Conservation (phyloP, 2,888 invertebrate species). For the Alentia gelatinosa region DNA sequence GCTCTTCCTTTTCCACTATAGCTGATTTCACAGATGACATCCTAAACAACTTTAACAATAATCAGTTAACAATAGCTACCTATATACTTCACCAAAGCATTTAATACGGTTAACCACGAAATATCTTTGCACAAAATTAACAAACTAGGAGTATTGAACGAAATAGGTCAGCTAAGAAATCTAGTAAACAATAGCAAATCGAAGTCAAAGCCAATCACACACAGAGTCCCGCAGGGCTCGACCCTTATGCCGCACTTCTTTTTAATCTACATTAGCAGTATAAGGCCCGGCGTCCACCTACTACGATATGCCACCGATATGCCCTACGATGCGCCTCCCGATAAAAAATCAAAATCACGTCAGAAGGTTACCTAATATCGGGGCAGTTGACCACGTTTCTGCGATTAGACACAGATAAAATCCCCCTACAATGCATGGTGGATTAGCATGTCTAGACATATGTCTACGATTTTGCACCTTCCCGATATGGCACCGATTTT, state of each 20-base stretch:
- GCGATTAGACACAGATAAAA: too few species aligned
- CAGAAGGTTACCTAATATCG: too few species aligned
- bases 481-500: too few species aligned
- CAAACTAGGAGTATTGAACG: background rate
- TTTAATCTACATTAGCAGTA: background rate
- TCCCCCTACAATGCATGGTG: too few species aligned
- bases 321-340: too few species aligned
- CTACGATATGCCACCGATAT: too few species aligned
- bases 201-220: background rate
- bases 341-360: too few species aligned
- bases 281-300: too few species aligned
- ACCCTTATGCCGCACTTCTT: background rate
- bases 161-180: background rate
- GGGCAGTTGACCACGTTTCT: too few species aligned
- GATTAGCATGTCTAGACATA: too few species aligned
- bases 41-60: background rate
- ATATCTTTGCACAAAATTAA: background rate
- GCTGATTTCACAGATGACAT: background rate
- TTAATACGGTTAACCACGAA: background rate
- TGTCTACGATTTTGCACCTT: too few species aligned
- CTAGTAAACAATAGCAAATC: background rate
- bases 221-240: background rate
- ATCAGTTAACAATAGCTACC: background rate
- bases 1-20: background rate
- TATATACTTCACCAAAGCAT: background rate